phyloP scores from a whole-genome alignment of 2,797 vertebrate species.

The Synanceia verrucosa region DNA sequence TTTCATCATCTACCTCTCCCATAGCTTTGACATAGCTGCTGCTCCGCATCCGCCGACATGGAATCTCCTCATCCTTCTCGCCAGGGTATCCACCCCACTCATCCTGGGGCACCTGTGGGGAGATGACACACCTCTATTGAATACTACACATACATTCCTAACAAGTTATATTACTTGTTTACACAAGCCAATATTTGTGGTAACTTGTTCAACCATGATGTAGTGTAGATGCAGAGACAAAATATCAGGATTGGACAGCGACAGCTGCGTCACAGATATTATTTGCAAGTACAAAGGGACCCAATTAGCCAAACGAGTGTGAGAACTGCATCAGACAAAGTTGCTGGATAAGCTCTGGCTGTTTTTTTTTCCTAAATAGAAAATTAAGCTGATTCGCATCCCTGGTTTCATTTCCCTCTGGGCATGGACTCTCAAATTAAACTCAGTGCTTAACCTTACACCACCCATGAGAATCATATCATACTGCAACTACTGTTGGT shows the following conservation, averaged over 20 bases:
- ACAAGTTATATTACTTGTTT: neutral
- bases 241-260: slow-evolving; percentile 10
- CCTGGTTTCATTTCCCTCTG: slow-evolving; percentile 6
- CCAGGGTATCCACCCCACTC: slow-evolving; percentile 95
- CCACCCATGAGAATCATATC: neutral
- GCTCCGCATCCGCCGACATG: slow-evolving; percentile 96
- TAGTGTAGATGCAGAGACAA: slow-evolving; percentile 15
- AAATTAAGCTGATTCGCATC: slow-evolving; percentile 26
- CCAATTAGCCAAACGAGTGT: slow-evolving; percentile 51
- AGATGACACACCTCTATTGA: slow-evolving; percentile 16
- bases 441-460: slow-evolving; percentile 1
- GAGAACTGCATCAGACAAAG: slow-evolving; percentile 31
- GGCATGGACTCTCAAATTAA: slow-evolving; percentile 24
- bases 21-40: slow-evolving; percentile 99
- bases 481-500: neutral
- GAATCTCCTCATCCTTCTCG: slow-evolving; percentile 95
- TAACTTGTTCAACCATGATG: neutral
- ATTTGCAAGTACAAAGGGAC: slow-evolving; percentile 43
- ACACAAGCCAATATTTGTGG: neutral
- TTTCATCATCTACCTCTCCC: slow-evolving; percentile 94
- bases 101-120: slow-evolving; percentile 94
- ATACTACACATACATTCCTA: neutral
- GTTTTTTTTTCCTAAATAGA: slow-evolving; percentile 24
- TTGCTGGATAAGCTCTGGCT: slow-evolving; percentile 14
- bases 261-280: slow-evolving; percentile 7